Evolutionary conservation across 2,797 vertebrate genomes (phyloP).

Genomic region (Scarus forsteni): DNA sequence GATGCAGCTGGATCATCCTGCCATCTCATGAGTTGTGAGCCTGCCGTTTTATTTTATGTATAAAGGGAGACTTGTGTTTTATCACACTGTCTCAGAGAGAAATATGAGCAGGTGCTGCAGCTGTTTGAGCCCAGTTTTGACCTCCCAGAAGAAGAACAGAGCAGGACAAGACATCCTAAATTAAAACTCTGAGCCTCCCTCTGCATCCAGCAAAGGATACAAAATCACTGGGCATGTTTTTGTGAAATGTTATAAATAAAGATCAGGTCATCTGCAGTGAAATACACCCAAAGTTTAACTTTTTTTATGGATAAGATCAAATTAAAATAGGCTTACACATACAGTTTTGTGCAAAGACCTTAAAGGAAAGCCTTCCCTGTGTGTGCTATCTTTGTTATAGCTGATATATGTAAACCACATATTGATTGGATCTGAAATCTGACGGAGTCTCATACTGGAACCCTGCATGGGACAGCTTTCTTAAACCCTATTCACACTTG

Average conservation of each 20-base stretch:
- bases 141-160: slow-evolving; percentile 53
- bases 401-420: too few species aligned
- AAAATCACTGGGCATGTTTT: too few species aligned
- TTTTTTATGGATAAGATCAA: too few species aligned
- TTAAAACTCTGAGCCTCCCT: slow-evolving; percentile 25
- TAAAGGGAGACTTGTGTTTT: slow-evolving; percentile 64
- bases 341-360: too few species aligned
- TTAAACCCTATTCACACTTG: too few species aligned
- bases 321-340: too few species aligned
- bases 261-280: neutral
- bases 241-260: slow-evolving; percentile 8
- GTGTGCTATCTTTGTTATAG: too few species aligned
- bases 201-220: slow-evolving; percentile 13
- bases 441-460: too few species aligned
- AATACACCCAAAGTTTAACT: too few species aligned
- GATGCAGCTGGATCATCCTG: slow-evolving; percentile 48
- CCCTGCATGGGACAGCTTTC: too few species aligned
- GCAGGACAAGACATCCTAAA: slow-evolving; percentile 39
- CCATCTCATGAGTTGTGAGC: slow-evolving; percentile 65
- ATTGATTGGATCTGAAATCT: too few species aligned
- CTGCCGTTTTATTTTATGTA: slow-evolving; percentile 68
- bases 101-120: slow-evolving; percentile 71
- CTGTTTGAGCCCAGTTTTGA: slow-evolving; percentile 61
- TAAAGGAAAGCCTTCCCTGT: too few species aligned
- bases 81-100: slow-evolving; percentile 64